Base-by-base conservation (phyloP, 1,140 invertebrate species). In the Anastatus disparis region DNA sequence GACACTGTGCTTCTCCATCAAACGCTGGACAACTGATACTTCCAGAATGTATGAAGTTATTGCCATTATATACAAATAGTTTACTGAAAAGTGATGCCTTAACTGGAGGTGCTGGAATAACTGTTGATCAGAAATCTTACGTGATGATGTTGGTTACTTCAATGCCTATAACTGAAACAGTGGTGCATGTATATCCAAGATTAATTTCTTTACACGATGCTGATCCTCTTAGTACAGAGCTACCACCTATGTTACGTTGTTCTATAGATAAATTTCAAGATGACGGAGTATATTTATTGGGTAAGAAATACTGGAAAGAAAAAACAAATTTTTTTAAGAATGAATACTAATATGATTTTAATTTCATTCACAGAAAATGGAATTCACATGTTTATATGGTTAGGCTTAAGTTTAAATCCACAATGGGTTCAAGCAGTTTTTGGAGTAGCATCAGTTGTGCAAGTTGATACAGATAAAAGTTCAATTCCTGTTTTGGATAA, bases 41-140 rank as follows among this genome's bases (percentile, higher is more conserved):
- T 71, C 98, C 98, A 0, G 98, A 99, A 86, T 95, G 94, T 79
- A 93, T 99, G 90, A 99, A 99, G 87, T 88, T 99, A 27, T 87
- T 99, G 73, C 98, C 98, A 17, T 87, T 99, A 15, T 99, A 98
- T 84, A 88, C 93, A 29, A 98, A 96, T 84, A 98, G 97, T 85
- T 84, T 99, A 72, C 83, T 99, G 44, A 95, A 96, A 79, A 95
- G 92, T 79, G 96, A 99, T 84, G 95, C 96, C 1, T 79, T 99
- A 22, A 93, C 93, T 76, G 97, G 96, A 80, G 95, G 92, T 50
- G 88, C 92, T 10, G 93, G 94, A 81, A 91, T 96, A 87, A 91
- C 93, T 9, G 91, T 95, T 62, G 96, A 98, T 84, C 95, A 97
- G 82, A 89, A 95, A 61, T 94, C 94, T 68, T 97, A 92, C 85